Base-by-base conservation (phyloP, 2,113 vertebrate species). In the Zosterops japonicus region DNA sequence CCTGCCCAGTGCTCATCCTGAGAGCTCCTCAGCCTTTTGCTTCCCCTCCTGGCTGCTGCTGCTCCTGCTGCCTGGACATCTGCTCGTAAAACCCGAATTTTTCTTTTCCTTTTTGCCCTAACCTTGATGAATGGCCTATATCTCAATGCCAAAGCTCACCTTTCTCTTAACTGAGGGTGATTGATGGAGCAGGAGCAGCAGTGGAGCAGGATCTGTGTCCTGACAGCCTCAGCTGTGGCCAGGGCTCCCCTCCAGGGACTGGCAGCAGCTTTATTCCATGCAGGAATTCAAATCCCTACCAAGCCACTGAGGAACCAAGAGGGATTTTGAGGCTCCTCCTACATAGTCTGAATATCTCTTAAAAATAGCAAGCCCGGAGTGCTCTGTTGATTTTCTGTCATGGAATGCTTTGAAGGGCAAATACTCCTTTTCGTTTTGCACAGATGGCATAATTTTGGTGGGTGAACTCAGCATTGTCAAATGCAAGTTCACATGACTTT, bases 11-110 rank as follows among this genome's bases (percentile, higher is more conserved):
- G 1, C 14, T 71, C 69, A 27, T 6, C 52, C 2, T 0, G 1
- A 2, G 0, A 0, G 11, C n/a, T 80, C 83, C 71, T 47, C 2
- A 0, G 7, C 6, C 36, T 57, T 49, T 25, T 13, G 7, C 41
- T 61, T 59, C 72, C 27, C 49, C 42, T 57, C 8, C 55, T 60
- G 3, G 0, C 82, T 25, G 28, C 72, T 94, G 69, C 78, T 69
- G 65, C 74, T 81, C 33, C 72, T 57, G 41, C 67, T 79, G 82
- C 81, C 53, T 8, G 4, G 12, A 36, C 29, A 14, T 53, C 87
- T 91, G n/a, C 69, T 87, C 24, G 0, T 5, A 60, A 71, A 36
- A 25, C 13, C 41, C 0, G 23, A 28, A 29, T 1, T 71, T 8
- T 47, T 2, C 27, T 28, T 39, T 39, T 24, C 23, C 42, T 67